Evolutionary conservation across 2,888 invertebrate species (phyloP), one percentile per base, ranked within the genome.

Genomic region (Drosophila siamana): DNA sequence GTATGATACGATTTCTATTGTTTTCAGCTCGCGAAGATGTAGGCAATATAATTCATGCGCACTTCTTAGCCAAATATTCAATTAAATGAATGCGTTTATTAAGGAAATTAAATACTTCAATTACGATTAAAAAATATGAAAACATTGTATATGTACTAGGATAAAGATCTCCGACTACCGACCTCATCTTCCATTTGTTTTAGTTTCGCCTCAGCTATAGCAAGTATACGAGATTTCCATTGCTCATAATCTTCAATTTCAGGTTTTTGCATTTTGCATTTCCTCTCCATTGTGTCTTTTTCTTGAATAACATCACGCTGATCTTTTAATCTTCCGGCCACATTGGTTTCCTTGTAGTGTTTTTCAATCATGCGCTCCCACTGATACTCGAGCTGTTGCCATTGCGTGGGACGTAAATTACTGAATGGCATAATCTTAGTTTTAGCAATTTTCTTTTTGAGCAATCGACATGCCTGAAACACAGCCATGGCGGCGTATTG

Each of bases 401-500:
- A 95, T 78, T 95, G 95, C 0, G 93, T 87, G 0, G 93, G 93
- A 65, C 94, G 95, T 44, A 95, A 88, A 69, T 94, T 92, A 69
- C 95, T 95, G 51, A 93, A 93, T 30, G 93, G 92, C 48, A 94
- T 89, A 13, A 95, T 86, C 86, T 94, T 94, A 11, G 92, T 85
- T 86, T 94, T 95, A 13, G 94, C 86, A 5, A 94, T 86, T 92
- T 94, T 95, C 0, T 93, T 91, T 81, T 94, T 94, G 47, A 92
- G 93, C 24, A 94, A 57, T 93, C 94, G 94, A 91, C 95, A 94
- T 22, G 95, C 94, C 72, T 94, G 94, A 83, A 93, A 94, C 0
- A 95, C 94, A 1, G 95, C 94, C 93, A 94, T 94, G 47, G 94
- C 93, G 1, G 93, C 93, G 91, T 95, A 95, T 75, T 95, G 95